phyloP scores from a whole-genome alignment of 2,113 vertebrate genomes.

The Cercopithecus mona region DNA sequence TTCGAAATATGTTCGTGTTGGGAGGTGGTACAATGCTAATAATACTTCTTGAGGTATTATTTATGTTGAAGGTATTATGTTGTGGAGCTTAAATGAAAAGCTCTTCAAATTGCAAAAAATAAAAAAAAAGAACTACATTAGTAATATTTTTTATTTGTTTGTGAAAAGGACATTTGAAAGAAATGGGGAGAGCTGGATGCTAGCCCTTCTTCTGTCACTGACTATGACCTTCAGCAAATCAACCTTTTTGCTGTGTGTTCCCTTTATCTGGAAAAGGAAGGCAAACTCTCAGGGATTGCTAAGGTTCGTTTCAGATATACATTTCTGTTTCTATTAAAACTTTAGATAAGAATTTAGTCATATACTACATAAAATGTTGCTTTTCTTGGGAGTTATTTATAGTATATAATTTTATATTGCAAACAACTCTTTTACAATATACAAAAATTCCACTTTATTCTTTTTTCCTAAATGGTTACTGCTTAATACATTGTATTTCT shows the following conservation, averaged over 20 bases:
- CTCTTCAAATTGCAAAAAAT: background rate
- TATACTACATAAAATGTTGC: background rate
- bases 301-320: background rate
- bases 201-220: background rate
- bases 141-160: slow-evolving; percentile 24
- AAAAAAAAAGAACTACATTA: background rate
- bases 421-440: background rate
- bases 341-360: background rate
- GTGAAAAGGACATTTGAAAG: background rate
- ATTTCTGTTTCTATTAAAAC: slow-evolving; percentile 2
- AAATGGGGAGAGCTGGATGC: background rate
- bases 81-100: background rate
- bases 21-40: background rate
- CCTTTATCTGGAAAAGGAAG: slow-evolving; percentile 13
- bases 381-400: slow-evolving; percentile 28
- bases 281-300: background rate
- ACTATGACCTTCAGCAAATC: background rate
- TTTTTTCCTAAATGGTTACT: background rate
- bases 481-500: background rate
- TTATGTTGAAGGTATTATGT: slow-evolving; percentile 9
- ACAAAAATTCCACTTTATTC: background rate
- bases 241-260: background rate
- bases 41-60: background rate
- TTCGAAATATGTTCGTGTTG: background rate
- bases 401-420: background rate